Base-by-base conservation (phyloP, 2,888 invertebrate species). In the Diogma glabrata region DNA sequence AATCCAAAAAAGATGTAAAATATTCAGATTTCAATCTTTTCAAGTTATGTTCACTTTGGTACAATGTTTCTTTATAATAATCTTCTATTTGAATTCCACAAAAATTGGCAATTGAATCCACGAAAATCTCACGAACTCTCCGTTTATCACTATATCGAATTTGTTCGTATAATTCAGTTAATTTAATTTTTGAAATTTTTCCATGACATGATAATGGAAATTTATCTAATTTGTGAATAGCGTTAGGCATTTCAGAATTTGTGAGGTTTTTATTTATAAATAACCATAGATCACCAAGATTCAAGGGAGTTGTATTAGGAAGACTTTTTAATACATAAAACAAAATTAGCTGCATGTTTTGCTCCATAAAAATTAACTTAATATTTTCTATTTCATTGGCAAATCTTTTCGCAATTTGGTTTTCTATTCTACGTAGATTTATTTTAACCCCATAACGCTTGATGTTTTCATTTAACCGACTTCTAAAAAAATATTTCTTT, bases 361-460 rank as follows among this genome's bases (percentile, higher is more conserved):
- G 43, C n/a, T 43, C 23, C 20, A 22, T 22, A 23, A 43, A 43
- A 43, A 43, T 12, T n/a, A 43, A 22, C 23, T 43, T 43, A 19
- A 43, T 12, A n/a, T n/a, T n/a, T 43, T 43, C n/a, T 9, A 43
- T 14, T 22, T 22, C 14, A 22, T 43, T 22, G 9, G 43, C 22
- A 22, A 43, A 8, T 43, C n/a, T 8, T 8, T 43, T 2, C 23
- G 23, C 20, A 43, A 43, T 22, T 3, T 14, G 20, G 14, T n/a
- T 63, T 65, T 84, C 81, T 51, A 86, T 74, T 28, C 67, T 60
- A 33, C 69, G 66, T 43, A 87, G 66, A 63, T 79, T 76, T 5
- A 89, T 64, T 70, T 79, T 80, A 59, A 79, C 75, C 0, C 90
- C 90, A 65, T 82, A 82, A 64, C 87, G 74, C 70, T 93, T 93